Conservation (phyloP, 2,113 vertebrate species). For the Monarcha castaneiventris region DNA sequence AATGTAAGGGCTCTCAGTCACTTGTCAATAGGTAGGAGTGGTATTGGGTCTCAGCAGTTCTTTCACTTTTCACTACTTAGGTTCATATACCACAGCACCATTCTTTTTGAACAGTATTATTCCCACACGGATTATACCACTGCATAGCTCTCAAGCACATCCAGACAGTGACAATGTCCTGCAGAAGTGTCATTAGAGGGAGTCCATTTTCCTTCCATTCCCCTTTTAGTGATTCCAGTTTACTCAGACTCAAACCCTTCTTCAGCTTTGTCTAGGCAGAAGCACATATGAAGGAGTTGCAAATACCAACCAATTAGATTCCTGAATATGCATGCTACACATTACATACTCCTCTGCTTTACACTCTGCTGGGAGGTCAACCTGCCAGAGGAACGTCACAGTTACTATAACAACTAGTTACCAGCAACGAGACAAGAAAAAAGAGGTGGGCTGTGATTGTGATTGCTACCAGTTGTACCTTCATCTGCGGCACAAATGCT, state of each 20-base stretch:
- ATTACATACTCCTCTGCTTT: neutral
- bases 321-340: neutral
- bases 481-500: neutral
- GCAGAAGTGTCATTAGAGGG: neutral
- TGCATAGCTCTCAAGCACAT: neutral
- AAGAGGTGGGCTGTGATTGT: neutral
- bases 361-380: neutral
- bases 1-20: neutral
- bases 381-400: neutral
- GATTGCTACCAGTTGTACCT: neutral
- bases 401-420: constrained; percentile 3
- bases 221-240: neutral
- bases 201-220: neutral
- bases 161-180: neutral
- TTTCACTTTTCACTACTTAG: neutral
- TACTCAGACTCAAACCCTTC: neutral
- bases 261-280: neutral
- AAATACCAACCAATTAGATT: neutral
- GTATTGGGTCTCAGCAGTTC: neutral
- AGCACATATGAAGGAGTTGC: neutral
- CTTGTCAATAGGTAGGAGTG: neutral
- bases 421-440: neutral
- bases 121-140: neutral
- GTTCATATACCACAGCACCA: neutral
- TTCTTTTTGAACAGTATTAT: neutral